These are phyloP conservation scores for Crenuchus spilurus DNA, from an alignment of 2,797 vertebrate genomes.

Conservation along the genomic window DNA sequence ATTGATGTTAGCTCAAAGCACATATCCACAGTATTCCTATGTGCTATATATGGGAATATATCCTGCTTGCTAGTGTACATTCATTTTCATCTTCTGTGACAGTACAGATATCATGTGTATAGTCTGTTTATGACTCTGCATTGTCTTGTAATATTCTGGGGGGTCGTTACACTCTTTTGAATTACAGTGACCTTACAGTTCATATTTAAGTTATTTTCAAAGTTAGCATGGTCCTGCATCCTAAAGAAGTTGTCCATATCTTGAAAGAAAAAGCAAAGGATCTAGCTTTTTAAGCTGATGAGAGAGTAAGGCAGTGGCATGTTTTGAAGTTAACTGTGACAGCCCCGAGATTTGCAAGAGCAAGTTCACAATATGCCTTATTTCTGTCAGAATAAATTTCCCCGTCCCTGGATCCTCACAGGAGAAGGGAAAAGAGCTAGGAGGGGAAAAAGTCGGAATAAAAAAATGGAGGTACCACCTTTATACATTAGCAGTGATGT, in stretches of 20 bases:
- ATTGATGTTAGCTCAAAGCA: too few species aligned
- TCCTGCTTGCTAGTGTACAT: too few species aligned
- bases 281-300: conserved; percentile 63
- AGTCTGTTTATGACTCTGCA: too few species aligned
- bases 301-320: conserved; percentile 66
- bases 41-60: too few species aligned
- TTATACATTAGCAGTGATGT: conserved; percentile 79
- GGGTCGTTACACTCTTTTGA: too few species aligned
- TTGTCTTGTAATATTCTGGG: too few species aligned
- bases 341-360: conserved; percentile 65
- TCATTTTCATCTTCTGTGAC: too few species aligned
- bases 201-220: conserved; percentile 12
- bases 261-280: conserved; percentile 71
- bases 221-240: conserved; percentile 10
- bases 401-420: conserved; percentile 67
- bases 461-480: conserved; percentile 77
- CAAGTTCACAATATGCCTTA: conserved; percentile 64
- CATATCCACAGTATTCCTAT: too few species aligned
- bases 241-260: conserved; percentile 61
- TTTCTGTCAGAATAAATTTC: conserved; percentile 76
- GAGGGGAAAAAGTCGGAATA: conserved; percentile 56
- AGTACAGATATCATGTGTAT: too few species aligned
- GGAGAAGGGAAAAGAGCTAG: conserved; percentile 61
- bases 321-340: conserved; percentile 78
- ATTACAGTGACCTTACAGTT: too few species aligned